Conservation (phyloP, 2,797 vertebrate species). For the Brachyalestes nurse region DNA sequence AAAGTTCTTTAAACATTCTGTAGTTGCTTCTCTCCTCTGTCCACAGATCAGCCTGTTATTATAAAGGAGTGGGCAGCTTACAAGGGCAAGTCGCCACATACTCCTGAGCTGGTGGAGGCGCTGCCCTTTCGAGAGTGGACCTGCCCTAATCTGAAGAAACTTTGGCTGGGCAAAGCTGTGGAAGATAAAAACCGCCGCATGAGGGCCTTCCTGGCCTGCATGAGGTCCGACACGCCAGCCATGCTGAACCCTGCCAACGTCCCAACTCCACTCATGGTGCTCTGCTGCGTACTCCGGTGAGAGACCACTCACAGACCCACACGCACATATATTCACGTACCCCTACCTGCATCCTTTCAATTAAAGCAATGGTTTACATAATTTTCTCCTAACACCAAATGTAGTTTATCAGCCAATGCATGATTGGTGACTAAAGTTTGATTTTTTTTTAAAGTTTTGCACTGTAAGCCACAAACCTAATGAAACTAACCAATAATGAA, state of each 20-base stretch:
- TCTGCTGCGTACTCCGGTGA: conserved; percentile 94
- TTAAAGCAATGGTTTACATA: not conserved
- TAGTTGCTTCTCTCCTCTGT: not conserved
- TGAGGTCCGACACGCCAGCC: conserved; percentile 94
- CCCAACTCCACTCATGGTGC: conserved; percentile 92
- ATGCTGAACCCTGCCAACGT: conserved; percentile 93
- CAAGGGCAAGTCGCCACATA: conserved; percentile 95
- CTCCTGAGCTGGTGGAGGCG: conserved; percentile 94
- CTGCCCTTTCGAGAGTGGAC: conserved; percentile 95
- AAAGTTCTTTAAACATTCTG: too few species aligned
- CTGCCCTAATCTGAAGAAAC: conserved; percentile 92
- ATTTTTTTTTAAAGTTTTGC: not conserved
- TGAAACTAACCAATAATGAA: not conserved
- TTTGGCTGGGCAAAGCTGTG: conserved; percentile 93
- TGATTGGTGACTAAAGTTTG: not conserved
- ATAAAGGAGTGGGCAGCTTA: conserved; percentile 97
- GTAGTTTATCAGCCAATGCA: not conserved
- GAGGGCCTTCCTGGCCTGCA: conserved; percentile 94
- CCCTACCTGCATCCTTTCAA: not conserved
- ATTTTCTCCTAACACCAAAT: not conserved
- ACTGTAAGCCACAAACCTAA: not conserved
- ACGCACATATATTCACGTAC: not conserved
- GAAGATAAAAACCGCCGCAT: conserved; percentile 96
- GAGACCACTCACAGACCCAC: conserved; percentile 46
- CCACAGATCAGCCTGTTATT: conserved; percentile 86